These are phyloP conservation scores for Allolobophora icterica DNA, from an alignment of 2,888 invertebrate genomes.

Conservation along the genomic window DNA sequence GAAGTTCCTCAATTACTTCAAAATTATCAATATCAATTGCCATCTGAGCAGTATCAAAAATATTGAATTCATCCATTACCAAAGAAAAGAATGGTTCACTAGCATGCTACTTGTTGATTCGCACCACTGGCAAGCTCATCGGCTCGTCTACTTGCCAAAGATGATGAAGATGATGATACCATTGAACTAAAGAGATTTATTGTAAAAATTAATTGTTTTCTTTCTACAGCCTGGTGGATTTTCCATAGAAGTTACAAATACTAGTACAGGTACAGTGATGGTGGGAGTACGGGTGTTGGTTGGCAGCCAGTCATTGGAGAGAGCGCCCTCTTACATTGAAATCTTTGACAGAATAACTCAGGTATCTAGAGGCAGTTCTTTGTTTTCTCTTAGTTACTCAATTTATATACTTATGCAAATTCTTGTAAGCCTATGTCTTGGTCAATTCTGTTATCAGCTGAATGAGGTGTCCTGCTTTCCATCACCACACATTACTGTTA, in stretches of 20 bases:
- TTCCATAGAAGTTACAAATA: conserved; percentile 83
- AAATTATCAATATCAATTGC: no score
- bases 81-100: no score
- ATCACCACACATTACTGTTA: neutral
- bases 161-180: no score
- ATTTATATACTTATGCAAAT: neutral
- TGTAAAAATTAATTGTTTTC: neutral
- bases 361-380: conserved; percentile 40
- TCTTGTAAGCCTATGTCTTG: neutral
- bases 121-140: no score
- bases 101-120: no score
- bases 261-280: conserved; percentile 86
- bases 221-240: conserved; percentile 78
- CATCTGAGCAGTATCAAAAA: no score
- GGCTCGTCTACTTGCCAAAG: no score
- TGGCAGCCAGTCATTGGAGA: conserved; percentile 81
- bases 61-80: no score
- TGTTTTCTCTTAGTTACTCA: neutral
- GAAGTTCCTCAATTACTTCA: no score
- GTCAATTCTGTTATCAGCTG: neutral
- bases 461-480: neutral
- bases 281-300: conserved; percentile 81
- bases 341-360: conserved; percentile 61
- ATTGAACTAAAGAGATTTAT: neutral
- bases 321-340: conserved; percentile 74